Base-by-base conservation (phyloP, 2,888 invertebrate genomes). In the Harpagoxenus sublaevis region DNA sequence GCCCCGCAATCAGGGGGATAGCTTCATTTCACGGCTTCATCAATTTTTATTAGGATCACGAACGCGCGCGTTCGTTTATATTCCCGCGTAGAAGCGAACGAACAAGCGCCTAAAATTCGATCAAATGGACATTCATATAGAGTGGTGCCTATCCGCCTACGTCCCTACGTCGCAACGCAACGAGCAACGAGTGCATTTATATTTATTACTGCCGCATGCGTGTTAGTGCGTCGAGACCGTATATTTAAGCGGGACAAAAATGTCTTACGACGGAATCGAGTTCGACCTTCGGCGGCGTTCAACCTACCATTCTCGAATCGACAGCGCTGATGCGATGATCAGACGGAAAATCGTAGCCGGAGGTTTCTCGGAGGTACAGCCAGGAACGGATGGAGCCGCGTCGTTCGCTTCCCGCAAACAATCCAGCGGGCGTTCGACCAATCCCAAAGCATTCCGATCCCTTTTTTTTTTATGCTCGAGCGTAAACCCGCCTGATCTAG, bases 391-490 rank as follows among this genome's bases (percentile, higher is more conserved):
- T 83, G 78, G 71, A 78, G 81, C 23, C 83, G 81, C 84, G 79
- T 77, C 68, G 70, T 83, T 89, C 88, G 81, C 75, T 86, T 65
- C 87, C 84, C 84, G 79, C 91, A 88, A 92, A 92, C 91, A 92
- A 92, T 92, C 87, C 89, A 81, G 83, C 89, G 88, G 90, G 90
- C 90, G 89, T 87, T 88, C 90, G 82, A 89, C 89, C 89, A 90
- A 91, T 92, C 89, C 87, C 85, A 89, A 91, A 91, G 91, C 89
- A 91, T 91, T 92, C 88, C 92, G 88, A 87, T 89, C 88, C 88
- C 93, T 93, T 93, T 89, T 23, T 89, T 23, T 23, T 90, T 93
- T 93, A 93, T 92, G 91, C 91, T 90, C 85, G 91, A 92, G 92
- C 89, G 89, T 92, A 92, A 93, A 92, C 91, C 92, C 92, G 92